phyloP scores from a whole-genome alignment of 2,113 vertebrate genomes.

The Oxygymnocypris stewartii region DNA sequence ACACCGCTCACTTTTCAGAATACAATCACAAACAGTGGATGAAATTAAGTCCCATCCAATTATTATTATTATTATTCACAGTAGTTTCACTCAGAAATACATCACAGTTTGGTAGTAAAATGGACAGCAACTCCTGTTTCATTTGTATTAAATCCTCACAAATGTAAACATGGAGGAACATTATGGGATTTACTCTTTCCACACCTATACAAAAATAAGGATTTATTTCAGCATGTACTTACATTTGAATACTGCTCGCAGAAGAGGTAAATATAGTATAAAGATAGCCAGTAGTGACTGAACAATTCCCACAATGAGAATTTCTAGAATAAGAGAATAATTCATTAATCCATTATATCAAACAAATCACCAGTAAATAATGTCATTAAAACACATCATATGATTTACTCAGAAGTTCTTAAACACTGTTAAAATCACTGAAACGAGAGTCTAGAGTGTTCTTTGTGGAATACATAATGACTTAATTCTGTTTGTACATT shows the following conservation, averaged over 20 bases:
- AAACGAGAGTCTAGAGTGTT: neutral
- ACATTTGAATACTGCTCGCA: neutral
- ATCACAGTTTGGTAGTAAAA: too few species aligned
- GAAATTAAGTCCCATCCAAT: neutral
- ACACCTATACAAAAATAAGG: neutral
- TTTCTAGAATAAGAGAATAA: neutral
- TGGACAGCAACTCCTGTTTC: neutral
- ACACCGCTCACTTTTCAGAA: neutral
- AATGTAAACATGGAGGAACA: neutral
- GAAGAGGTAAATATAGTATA: rapidly evolving
- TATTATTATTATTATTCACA: neutral
- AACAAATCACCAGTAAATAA: neutral
- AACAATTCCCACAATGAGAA: rapidly evolving
- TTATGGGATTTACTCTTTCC: neutral
- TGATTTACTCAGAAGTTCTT: neutral
- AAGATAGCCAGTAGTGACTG: neutral
- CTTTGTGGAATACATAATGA: neutral
- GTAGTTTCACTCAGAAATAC: neutral
- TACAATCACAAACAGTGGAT: neutral
- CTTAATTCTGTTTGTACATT: neutral
- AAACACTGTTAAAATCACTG: neutral
- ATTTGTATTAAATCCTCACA: neutral
- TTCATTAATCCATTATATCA: neutral
- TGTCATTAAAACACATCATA: neutral
- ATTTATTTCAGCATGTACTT: neutral